Percentiles rank a stretch among this genome's conserved stretches.
Conservation (phyloP, 2,888 invertebrate genomes). For the Linnaemya vulpina region DNA sequence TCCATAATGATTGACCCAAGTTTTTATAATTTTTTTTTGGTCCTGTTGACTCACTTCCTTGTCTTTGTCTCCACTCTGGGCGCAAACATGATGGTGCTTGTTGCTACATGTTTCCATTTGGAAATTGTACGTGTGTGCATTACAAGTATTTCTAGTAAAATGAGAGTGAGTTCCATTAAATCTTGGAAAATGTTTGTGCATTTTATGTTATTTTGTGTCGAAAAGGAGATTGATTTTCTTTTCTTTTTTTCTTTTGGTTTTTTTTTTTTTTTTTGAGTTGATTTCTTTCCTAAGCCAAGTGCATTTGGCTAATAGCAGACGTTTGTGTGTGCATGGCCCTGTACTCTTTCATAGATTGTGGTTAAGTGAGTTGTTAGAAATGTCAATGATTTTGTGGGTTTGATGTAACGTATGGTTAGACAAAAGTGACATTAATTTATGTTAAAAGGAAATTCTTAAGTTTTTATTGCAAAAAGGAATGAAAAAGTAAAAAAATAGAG, state of each 20-base stretch:
- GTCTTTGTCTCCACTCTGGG: neutral
- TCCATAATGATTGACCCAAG: constrained; percentile 65
- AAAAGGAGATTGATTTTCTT: constrained; percentile 65
- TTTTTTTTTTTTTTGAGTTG: neutral
- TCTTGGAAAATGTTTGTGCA: constrained; percentile 38
- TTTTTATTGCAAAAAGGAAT: constrained; percentile 64
- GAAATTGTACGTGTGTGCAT: constrained; percentile 17
- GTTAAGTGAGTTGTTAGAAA: constrained; percentile 81
- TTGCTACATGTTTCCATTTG: constrained; percentile 29
- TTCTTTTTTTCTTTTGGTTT: too few species aligned
- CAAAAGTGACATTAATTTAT: constrained; percentile 79
- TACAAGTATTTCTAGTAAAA: constrained; percentile 56
- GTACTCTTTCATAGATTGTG: constrained; percentile 59
- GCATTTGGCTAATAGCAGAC: neutral
- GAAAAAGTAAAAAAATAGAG: constrained; percentile 3
- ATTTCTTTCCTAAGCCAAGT: neutral
- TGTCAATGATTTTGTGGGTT: constrained; percentile 73
- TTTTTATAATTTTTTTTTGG: too few species aligned
- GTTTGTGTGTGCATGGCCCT: constrained; percentile 10
- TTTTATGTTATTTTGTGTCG: constrained; percentile 37
- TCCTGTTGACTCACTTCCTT: constrained; percentile 4
- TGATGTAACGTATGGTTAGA: constrained; percentile 70
- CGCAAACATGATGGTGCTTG: constrained; percentile 19
- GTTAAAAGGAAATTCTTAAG: constrained; percentile 77
- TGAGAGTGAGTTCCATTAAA: constrained; percentile 68